These are phyloP conservation scores for Orientallactaga bullata DNA, from an alignment of 2,113 vertebrate species.

Conservation along the genomic window DNA sequence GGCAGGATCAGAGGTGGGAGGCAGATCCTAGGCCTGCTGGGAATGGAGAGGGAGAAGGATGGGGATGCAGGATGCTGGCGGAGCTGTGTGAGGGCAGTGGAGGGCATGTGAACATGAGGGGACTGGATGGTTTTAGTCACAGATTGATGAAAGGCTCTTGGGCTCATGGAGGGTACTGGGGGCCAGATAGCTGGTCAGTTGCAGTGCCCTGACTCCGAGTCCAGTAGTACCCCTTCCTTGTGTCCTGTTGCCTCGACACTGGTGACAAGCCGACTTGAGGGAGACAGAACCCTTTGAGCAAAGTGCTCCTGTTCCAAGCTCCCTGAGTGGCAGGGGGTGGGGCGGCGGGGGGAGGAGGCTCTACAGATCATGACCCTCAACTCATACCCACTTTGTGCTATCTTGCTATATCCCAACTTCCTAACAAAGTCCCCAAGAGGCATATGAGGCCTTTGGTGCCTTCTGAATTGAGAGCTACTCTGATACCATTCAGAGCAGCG, in stretches of 20 bases:
- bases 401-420: background rate
- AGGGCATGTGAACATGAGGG: accelerated
- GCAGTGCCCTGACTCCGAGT: background rate
- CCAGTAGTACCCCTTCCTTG: background rate
- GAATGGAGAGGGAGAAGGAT: background rate
- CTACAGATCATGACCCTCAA: background rate
- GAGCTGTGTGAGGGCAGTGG: background rate
- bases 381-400: background rate
- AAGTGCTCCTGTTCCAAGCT: accelerated
- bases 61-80: background rate
- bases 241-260: accelerated
- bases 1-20: background rate
- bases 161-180: background rate
- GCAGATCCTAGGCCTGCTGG: background rate
- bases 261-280: accelerated
- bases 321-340: too few species aligned
- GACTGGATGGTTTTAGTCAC: background rate
- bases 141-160: background rate
- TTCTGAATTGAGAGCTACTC: background rate
- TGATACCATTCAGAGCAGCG: background rate
- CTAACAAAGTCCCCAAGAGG: accelerated
- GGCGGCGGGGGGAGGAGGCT: accelerated
- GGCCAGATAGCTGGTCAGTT: too few species aligned
- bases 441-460: accelerated
- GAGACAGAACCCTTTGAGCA: accelerated